These are phyloP conservation scores for Nyctereutes procyonoides DNA, from an alignment of 2,113 vertebrate genomes.

Conservation along the genomic window DNA sequence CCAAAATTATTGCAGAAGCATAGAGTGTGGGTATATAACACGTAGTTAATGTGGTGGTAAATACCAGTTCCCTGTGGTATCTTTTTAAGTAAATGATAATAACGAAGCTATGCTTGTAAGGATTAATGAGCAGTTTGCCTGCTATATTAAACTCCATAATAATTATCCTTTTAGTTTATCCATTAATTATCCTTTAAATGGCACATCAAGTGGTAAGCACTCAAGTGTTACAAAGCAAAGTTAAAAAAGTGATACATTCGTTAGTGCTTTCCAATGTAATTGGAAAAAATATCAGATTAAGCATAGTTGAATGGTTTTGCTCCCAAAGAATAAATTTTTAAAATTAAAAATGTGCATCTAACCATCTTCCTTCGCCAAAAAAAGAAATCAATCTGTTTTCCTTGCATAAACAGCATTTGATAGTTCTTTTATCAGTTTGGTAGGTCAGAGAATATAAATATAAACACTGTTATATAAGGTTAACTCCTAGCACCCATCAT, in stretches of 20 bases:
- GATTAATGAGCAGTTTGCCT: conserved; percentile 85
- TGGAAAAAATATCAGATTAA: conserved; percentile 75
- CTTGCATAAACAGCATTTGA: conserved; percentile 41
- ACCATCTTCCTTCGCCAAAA: conserved; percentile 25
- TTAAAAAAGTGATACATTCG: conserved; percentile 81
- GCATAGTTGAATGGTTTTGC: conserved; percentile 67
- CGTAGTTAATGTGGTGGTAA: conserved; percentile 85
- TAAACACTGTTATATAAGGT: conserved; percentile 13
- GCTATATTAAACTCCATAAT: conserved; percentile 86
- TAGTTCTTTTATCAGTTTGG: conserved; percentile 60
- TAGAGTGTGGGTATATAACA: conserved; percentile 77
- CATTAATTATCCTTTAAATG: conserved; percentile 87
- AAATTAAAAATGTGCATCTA: conserved; percentile 70
- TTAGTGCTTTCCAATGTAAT: conserved; percentile 74
- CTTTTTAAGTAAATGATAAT: conserved; percentile 86
- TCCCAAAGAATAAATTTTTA: conserved; percentile 70
- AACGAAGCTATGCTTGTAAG: conserved; percentile 83
- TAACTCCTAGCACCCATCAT: conserved; percentile 33
- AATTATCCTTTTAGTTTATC: conserved; percentile 87
- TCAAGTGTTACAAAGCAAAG: conserved; percentile 82
- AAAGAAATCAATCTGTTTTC: conserved; percentile 3
- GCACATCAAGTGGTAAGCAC: conserved; percentile 82
- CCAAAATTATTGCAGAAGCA: conserved; percentile 81
- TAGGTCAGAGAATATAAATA: conserved; percentile 48
- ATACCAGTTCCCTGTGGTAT: conserved; percentile 86